Percentiles rank a stretch among this genome's conserved stretches.
Conservation (phyloP, 30 jellyfish, hydroid and myxozoan genomes). For the Catostylus mosaicus region DNA sequence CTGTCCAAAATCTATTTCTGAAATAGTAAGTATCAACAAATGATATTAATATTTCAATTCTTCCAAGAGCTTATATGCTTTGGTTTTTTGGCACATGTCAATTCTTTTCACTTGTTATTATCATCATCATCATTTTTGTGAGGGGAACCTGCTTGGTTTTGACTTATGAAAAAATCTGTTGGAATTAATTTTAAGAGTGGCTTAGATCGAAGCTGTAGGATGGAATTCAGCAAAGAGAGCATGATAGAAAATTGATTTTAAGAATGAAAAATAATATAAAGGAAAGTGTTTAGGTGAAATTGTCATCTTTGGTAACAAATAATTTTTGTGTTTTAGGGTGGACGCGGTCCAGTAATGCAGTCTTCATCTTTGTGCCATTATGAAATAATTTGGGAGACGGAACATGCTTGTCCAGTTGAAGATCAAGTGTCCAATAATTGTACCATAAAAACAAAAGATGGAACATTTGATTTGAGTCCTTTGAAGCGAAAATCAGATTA, state of each 20-base stretch:
- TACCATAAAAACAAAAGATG: slow-evolving; percentile 46
- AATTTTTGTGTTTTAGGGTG: slow-evolving; percentile 34
- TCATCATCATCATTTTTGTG: no score
- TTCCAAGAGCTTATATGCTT: no score
- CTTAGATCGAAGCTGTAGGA: no score
- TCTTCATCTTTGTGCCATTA: slow-evolving; percentile 46
- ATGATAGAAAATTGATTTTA: no score
- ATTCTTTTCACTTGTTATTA: no score
- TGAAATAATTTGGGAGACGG: slow-evolving; percentile 80
- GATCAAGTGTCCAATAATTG: slow-evolving; percentile 66
- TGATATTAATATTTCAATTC: no score
- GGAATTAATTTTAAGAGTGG: no score
- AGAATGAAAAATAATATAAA: no score
- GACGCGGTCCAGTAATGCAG: slow-evolving; percentile 65
- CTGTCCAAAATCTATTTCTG: slow-evolving; percentile 62
- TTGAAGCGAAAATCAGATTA: slow-evolving; percentile 38
- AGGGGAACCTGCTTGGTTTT: no score
- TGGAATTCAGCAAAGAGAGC: no score
- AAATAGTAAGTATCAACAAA: slow-evolving; percentile 22
- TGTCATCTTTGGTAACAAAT: background rate
- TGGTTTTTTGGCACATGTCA: no score
- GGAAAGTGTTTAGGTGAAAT: background rate
- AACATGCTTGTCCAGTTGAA: slow-evolving; percentile 75
- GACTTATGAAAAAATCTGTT: no score
- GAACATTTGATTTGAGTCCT: slow-evolving; percentile 57